A percentile compares a stretch with the other conserved stretches of the same genome.
phyloP scores from a whole-genome alignment of 2,113 vertebrate genomes.

The Bostrychus sinensis region DNA sequence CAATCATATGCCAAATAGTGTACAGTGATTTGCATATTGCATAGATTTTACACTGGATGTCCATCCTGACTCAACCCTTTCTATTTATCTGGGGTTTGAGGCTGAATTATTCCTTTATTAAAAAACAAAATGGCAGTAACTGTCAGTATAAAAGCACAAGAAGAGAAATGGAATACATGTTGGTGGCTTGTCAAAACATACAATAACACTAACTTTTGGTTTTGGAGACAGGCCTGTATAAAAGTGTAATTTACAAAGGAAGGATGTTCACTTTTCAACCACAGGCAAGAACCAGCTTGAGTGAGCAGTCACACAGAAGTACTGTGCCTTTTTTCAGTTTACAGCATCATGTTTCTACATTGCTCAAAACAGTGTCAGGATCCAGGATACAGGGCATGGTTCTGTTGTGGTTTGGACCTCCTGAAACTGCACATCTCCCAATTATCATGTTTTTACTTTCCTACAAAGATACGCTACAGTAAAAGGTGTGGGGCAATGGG shows the following conservation, averaged over 20 bases:
- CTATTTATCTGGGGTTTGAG: no score
- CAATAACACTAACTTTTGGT: not conserved
- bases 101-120: no score
- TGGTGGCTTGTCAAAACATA: not conserved
- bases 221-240: not conserved
- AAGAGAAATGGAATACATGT: not conserved
- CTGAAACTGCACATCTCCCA: not conserved
- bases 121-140: no score
- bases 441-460: not conserved
- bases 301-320: not conserved
- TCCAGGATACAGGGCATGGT: not conserved
- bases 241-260: not conserved
- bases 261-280: not conserved
- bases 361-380: not conserved
- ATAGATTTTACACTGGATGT: no score
- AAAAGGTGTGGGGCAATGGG: not conserved
- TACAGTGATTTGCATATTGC: no score
- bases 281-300: constrained; percentile 1
- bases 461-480: not conserved
- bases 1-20: no score
- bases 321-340: not conserved
- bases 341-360: not conserved
- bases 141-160: no score
- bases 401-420: not conserved
- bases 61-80: no score